phyloP scores from a whole-genome alignment of 2,113 vertebrate genomes.

The Pomatostomus ruficeps region DNA sequence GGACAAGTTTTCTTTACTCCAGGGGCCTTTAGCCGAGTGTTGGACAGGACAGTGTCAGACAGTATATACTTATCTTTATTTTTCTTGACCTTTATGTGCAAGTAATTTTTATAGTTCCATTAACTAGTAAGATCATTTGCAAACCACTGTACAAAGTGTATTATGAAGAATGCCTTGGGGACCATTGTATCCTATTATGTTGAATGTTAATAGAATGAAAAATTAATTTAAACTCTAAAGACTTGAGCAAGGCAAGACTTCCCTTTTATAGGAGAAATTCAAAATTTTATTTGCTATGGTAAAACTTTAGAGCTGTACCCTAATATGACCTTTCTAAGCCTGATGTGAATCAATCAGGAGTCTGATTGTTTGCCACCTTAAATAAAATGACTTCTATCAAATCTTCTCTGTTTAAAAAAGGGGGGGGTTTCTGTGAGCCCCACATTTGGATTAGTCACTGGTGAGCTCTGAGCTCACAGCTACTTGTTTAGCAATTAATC shows the following conservation, averaged over 20 bases:
- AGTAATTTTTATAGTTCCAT: constrained; percentile 77
- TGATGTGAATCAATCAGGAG: neutral
- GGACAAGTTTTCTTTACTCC: constrained; percentile 38
- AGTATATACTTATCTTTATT: constrained; percentile 66
- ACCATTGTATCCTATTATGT: constrained; percentile 44
- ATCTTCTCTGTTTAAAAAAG: neutral
- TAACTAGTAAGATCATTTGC: constrained; percentile 72
- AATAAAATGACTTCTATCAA: neutral
- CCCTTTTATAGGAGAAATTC: constrained; percentile 3
- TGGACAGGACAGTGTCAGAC: constrained; percentile 16
- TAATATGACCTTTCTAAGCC: neutral
- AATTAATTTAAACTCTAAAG: constrained; percentile 57
- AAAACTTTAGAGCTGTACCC: constrained; percentile 14
- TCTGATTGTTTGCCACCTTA: neutral
- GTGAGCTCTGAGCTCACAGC: neutral
- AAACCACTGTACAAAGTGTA: constrained; percentile 66
- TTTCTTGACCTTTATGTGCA: constrained; percentile 73
- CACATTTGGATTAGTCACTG: neutral
- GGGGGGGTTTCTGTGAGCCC: neutral
- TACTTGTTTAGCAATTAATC: neutral
- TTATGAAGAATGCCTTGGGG: constrained; percentile 63
- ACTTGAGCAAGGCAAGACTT: constrained; percentile 13
- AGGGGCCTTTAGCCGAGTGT: neutral
- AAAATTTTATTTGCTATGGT: neutral
- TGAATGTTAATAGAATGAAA: constrained; percentile 70